Evolutionary conservation across 2,888 invertebrate species (phyloP).

Genomic region (Achlya flavicornis): DNA sequence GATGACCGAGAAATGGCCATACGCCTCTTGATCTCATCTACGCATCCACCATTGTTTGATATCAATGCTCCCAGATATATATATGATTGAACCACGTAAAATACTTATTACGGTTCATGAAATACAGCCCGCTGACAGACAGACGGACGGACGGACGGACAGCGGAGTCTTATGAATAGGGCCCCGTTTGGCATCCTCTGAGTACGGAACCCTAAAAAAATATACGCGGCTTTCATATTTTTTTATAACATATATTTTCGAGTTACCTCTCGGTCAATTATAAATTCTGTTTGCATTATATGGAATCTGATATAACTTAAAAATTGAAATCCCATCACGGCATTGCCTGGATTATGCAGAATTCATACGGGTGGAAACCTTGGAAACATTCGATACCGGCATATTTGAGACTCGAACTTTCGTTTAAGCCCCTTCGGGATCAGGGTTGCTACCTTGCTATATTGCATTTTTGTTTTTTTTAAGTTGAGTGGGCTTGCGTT

Average conservation of each 20-base stretch:
- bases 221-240: neutral
- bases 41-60: too few relatives aligned
- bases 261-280: neutral
- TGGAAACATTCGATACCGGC: slow-evolving; percentile 11
- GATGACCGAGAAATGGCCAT: too few relatives aligned
- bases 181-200: too few relatives aligned
- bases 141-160: too few relatives aligned
- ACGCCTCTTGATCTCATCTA: too few relatives aligned
- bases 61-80: too few relatives aligned
- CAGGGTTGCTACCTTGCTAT: neutral
- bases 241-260: neutral
- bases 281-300: neutral
- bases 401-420: slow-evolving; percentile 14
- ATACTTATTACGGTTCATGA: too few relatives aligned
- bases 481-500: too few relatives aligned
- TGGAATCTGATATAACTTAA: neutral
- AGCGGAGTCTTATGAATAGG: too few relatives aligned
- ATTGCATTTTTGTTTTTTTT: neutral
- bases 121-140: too few relatives aligned
- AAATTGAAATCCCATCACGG: neutral
- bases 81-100: too few relatives aligned
- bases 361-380: slow-evolving; percentile 4
- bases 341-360: neutral
- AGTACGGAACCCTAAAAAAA: too few relatives aligned
- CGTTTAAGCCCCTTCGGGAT: neutral